Percentiles rank a stretch among this genome's conserved stretches.
Evolutionary conservation across 1,140 invertebrate genomes (phyloP).

Genomic region (Tetramorium alpestre): DNA sequence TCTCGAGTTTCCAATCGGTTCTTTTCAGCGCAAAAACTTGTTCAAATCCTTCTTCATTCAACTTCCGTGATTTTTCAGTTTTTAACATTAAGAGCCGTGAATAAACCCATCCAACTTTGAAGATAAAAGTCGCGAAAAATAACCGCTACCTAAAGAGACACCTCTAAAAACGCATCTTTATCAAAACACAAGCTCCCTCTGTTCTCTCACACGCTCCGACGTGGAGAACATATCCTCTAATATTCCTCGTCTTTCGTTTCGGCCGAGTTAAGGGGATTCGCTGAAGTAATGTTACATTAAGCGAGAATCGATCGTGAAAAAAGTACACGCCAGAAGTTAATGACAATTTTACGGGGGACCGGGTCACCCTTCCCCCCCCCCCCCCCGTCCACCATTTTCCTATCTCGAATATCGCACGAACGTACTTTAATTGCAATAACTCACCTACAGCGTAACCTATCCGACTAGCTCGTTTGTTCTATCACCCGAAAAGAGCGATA

Average conservation of each 20-base stretch:
- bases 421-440: slow-evolving; percentile 58
- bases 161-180: background rate
- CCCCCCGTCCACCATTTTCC: background rate
- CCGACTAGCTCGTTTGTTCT: slow-evolving; percentile 22
- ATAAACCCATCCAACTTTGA: background rate
- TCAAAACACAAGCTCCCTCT: background rate
- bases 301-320: slow-evolving; percentile 5
- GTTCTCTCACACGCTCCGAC: background rate
- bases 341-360: slow-evolving; percentile 36
- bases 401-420: slow-evolving; percentile 16
- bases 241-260: background rate
- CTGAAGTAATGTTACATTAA: slow-evolving; percentile 40
- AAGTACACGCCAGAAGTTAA: slow-evolving; percentile 6
- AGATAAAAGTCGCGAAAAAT: background rate
- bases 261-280: background rate
- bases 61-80: slow-evolving; percentile 1
- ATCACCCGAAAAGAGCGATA: slow-evolving; percentile 52
- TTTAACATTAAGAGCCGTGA: background rate
- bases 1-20: background rate
- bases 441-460: slow-evolving; percentile 46
- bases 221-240: slow-evolving; percentile 3
- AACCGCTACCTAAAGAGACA: background rate
- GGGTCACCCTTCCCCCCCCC: background rate
- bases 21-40: background rate
- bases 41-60: background rate